Evolutionary conservation across 2,888 invertebrate genomes (phyloP).

Genomic region (Agriopis marginaria): DNA sequence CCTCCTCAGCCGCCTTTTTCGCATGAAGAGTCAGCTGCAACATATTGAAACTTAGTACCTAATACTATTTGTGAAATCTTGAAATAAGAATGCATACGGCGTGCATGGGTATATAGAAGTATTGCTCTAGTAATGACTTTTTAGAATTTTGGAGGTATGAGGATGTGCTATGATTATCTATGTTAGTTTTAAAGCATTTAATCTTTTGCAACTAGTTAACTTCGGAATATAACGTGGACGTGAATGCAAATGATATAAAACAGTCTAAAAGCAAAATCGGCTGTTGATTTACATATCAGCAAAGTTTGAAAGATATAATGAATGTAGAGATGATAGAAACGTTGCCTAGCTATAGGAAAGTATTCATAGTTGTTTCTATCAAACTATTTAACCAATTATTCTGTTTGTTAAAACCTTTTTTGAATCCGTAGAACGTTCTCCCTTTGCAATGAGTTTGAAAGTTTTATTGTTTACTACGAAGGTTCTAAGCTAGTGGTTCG

Average conservation of each 20-base stretch:
- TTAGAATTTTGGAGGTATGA: neutral
- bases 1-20: conserved; percentile 94
- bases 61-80: neutral
- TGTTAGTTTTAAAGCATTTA: neutral
- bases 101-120: conserved; percentile 15
- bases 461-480: conserved; percentile 4
- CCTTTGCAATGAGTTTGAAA: conserved; percentile 5
- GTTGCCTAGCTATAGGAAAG: neutral
- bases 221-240: neutral
- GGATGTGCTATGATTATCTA: conserved; percentile 13
- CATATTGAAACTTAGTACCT: conserved; percentile 4
- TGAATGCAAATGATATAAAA: conserved; percentile 1
- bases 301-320: neutral
- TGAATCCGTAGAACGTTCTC: neutral
- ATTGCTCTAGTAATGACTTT: neutral
- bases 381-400: neutral
- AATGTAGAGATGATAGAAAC: neutral
- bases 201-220: neutral
- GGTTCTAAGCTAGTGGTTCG: conserved; percentile 32
- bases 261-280: conserved; percentile 1
- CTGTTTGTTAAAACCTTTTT: neutral
- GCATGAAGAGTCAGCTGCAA: conserved; percentile 93
- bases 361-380: neutral
- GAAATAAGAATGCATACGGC: conserved; percentile 5
- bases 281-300: neutral